phyloP scores from a whole-genome alignment of 2,888 invertebrate genomes.

The Microctonus hyperodae region DNA sequence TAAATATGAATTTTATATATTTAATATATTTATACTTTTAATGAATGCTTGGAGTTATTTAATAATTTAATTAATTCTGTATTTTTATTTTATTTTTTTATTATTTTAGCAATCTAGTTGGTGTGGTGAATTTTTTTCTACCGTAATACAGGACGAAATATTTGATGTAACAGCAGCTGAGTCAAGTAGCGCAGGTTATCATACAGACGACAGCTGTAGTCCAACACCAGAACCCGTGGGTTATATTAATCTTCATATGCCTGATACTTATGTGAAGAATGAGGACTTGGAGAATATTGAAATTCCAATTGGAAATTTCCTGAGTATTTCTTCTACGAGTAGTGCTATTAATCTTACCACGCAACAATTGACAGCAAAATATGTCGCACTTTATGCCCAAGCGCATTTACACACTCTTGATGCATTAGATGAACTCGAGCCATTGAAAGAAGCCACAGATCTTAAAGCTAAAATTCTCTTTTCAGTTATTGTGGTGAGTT shows the following conservation, averaged over 20 bases:
- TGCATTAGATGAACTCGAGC: constrained; percentile 81
- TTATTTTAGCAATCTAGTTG: constrained; percentile 23
- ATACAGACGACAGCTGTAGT: constrained; percentile 59
- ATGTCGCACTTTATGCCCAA: constrained; percentile 84
- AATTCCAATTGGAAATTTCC: constrained; percentile 20
- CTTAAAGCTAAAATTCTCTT: constrained; percentile 95
- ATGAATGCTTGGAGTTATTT: too few species aligned
- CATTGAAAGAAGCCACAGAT: constrained; percentile 83
- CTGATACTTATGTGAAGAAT: constrained; percentile 13
- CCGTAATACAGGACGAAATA: constrained; percentile 43
- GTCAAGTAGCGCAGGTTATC: constrained; percentile 58
- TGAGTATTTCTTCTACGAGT: constrained; percentile 19
- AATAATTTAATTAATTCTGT: neutral
- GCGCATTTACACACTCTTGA: constrained; percentile 86
- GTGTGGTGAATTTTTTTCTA: constrained; percentile 21
- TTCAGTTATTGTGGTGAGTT: constrained; percentile 92
- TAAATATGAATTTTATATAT: too few species aligned
- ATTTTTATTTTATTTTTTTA: neutral
- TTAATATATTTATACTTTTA: too few species aligned
- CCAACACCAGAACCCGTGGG: constrained; percentile 55
- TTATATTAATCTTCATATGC: neutral
- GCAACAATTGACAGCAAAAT: constrained; percentile 74
- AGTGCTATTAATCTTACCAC: constrained; percentile 31
- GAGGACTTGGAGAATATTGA: constrained; percentile 24
- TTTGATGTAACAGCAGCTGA: constrained; percentile 57